Conservation (phyloP, 2,797 vertebrate species). For the Salarias fasciatus region DNA sequence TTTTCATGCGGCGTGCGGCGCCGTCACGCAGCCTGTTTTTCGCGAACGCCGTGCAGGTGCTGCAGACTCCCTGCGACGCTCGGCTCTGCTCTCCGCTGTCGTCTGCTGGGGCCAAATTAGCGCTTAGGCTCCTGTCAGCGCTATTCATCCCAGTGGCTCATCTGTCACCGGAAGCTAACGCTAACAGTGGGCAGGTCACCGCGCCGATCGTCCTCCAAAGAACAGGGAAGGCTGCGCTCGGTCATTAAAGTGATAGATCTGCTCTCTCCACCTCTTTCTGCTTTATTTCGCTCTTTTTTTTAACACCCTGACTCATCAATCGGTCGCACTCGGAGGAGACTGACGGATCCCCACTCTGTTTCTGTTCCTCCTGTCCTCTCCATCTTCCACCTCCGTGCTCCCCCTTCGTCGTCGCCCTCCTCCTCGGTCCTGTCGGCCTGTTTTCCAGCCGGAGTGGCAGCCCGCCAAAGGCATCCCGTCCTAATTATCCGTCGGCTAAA, state of each 20-base stretch:
- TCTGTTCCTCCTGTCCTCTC: conserved; percentile 5
- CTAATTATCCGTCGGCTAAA: conserved; percentile 53
- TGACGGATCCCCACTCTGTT: conserved; percentile 32
- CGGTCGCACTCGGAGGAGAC: conserved; percentile 22
- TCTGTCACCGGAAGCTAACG: conserved; percentile 63
- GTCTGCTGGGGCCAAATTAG: conserved; percentile 61
- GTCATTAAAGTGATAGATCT: conserved; percentile 79
- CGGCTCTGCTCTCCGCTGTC: conserved; percentile 22
- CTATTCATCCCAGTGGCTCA: conserved; percentile 59
- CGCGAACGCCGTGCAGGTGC: conserved; percentile 16
- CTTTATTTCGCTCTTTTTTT: conserved; percentile 27
- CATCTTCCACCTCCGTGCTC: conserved; percentile 13
- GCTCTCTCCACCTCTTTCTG: conserved; percentile 49
- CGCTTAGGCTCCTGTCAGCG: conserved; percentile 58
- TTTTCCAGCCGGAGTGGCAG: conserved; percentile 29
- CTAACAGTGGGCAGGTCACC: conserved; percentile 70
- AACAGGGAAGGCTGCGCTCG: conserved; percentile 62
- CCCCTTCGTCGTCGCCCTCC: conserved; percentile 12
- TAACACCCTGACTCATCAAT: conserved; percentile 55
- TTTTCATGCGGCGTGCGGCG: conserved; percentile 21
- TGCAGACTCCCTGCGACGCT: conserved; percentile 29
- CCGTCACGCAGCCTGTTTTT: conserved; percentile 27
- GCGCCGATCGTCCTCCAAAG: conserved; percentile 70
- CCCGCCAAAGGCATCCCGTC: conserved; percentile 26
- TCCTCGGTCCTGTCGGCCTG: conserved; percentile 19